Base-by-base conservation (phyloP, 2,888 invertebrate species). In the Erebia palarica region DNA sequence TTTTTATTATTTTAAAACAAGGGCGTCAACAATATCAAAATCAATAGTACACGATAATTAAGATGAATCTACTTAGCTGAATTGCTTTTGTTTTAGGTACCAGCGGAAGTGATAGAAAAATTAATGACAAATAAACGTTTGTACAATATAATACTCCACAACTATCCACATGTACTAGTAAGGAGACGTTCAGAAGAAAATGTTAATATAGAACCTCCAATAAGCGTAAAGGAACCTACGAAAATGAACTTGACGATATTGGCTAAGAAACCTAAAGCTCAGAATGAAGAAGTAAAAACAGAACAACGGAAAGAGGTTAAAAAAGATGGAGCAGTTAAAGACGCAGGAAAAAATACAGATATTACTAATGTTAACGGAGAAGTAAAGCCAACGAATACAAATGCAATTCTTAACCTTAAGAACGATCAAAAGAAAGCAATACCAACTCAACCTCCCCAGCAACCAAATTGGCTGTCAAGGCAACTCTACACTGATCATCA, bases 51-150 rank as follows among this genome's bases (percentile, higher is more conserved):
- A 7, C 36, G 36, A 5, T 5, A 1, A 36, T 36, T 36, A 36
- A 7, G 7, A 36, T 36, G 0, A 36, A 36, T 36, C 36, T 36
- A 36, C 7, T 36, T 27, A 4, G 4, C 27, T 27, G 27, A 27
- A 27, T 36, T 47, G 13, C 11, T 9, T 49, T 11, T 69, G 64
- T 66, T 88, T 66, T 81, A 96, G 96, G 95, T 96, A 1, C 96
- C 96, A 49, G 82, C 95, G 47, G 96, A 96, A 87, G 96, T 96
- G 0, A 89, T 96, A 69, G 95, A 96, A 81, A 95, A 95, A 71
- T 84, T 96, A 51, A 88, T 91, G 83, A 85, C 92, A 66, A 96
- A 96, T 78, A 95, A 95, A 76, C 93, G 94, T 14, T 84, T 96
- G 0, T 96, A 95, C 84, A 95, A 95, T 73, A 94, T 96, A 10